These are phyloP conservation scores for Drosophila pandora DNA, from an alignment of 1,140 invertebrate genomes.

Conservation along the genomic window DNA sequence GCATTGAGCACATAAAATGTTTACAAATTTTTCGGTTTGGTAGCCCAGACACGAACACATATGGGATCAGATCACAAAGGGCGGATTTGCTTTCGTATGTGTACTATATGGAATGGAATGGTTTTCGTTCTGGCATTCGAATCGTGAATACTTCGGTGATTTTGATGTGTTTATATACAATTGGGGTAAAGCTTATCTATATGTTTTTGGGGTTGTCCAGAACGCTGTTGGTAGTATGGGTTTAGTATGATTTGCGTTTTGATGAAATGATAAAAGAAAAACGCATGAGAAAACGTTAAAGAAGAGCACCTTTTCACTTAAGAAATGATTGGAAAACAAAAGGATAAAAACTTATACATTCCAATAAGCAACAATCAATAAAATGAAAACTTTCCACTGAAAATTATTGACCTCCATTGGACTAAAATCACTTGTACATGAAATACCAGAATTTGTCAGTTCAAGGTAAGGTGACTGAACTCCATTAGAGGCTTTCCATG, in stretches of 20 bases:
- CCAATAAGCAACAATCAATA: background rate
- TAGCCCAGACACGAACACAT: constrained; percentile 72
- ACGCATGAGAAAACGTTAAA: constrained; percentile 57
- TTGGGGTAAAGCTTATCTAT: constrained; percentile 14
- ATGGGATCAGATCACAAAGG: constrained; percentile 39
- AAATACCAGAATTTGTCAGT: constrained; percentile 23
- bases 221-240: constrained; percentile 47
- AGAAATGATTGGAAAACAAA: background rate
- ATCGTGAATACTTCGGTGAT: constrained; percentile 26
- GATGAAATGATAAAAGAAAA: constrained; percentile 69
- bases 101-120: constrained; percentile 20
- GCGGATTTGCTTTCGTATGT: constrained; percentile 6
- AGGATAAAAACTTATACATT: background rate
- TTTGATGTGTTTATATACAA: constrained; percentile 45
- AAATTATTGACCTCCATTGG: background rate
- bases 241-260: constrained; percentile 53
- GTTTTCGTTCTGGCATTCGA: constrained; percentile 25
- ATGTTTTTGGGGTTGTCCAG: constrained; percentile 41
- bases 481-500: constrained; percentile 3
- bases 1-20: constrained; percentile 77
- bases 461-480: constrained; percentile 72
- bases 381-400: no score
- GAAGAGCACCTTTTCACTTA: constrained; percentile 36
- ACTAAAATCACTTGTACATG: background rate
- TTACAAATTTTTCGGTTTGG: constrained; percentile 60